Conservation (phyloP, 1,140 invertebrate species). For the Leptopilina boulardi region DNA sequence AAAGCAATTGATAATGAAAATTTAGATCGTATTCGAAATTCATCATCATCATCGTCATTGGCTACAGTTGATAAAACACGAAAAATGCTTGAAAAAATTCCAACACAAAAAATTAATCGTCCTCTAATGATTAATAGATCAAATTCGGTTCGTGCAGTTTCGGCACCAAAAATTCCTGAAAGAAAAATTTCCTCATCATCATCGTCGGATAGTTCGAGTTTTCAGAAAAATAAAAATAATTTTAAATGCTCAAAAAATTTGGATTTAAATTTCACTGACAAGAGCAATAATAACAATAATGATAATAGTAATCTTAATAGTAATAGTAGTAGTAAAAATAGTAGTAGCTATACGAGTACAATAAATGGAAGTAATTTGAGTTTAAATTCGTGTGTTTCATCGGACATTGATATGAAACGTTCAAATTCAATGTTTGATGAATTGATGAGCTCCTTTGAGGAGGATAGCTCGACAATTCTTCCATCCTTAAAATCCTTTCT, state of each 20-base stretch:
- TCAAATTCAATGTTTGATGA: conserved; percentile 75
- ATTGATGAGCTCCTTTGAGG: conserved; percentile 76
- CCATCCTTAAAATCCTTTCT: conserved; percentile 62
- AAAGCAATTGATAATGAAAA: conserved; percentile 58
- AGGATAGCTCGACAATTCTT: conserved; percentile 65
- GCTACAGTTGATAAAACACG: conserved; percentile 36
- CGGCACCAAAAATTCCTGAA: conserved; percentile 58
- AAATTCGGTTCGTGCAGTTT: conserved; percentile 55
- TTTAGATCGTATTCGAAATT: no score
- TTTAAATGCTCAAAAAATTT: neutral
- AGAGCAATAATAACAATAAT: conserved; percentile 41
- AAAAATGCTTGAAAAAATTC: conserved; percentile 52
- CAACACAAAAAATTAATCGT: conserved; percentile 40
- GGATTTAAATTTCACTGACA: conserved; percentile 9
- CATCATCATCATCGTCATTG: no score
- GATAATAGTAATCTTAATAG: conserved; percentile 37
- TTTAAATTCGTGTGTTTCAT: conserved; percentile 71
- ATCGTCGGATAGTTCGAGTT: conserved; percentile 25
- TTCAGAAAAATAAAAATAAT: conserved; percentile 2
- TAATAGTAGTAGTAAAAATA: conserved; percentile 28
- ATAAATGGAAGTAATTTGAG: conserved; percentile 72
- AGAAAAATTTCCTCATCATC: conserved; percentile 50
- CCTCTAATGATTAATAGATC: conserved; percentile 53
- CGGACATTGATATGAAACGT: conserved; percentile 64
- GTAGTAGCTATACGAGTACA: conserved; percentile 45